phyloP scores from a whole-genome alignment of 2,113 vertebrate genomes.

The Thinocorus orbignyianus region DNA sequence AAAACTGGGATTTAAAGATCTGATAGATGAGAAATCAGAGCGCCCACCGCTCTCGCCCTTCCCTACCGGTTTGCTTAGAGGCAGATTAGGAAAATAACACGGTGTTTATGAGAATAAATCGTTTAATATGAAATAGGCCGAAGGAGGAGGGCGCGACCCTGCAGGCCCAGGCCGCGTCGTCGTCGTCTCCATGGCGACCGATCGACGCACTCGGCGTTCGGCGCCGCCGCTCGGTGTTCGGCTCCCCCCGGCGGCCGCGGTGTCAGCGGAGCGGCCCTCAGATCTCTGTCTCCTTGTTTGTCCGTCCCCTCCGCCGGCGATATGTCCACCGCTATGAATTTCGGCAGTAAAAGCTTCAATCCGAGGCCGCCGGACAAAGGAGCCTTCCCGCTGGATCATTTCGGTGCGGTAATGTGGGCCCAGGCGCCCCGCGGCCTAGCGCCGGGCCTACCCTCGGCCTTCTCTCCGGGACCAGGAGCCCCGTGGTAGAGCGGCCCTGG shows the following conservation, averaged over 20 bases:
- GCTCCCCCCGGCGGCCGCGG: neutral
- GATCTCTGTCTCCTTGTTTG: neutral
- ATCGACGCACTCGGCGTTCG: neutral
- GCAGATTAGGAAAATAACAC: rapidly evolving
- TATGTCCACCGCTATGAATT: constrained; percentile 96
- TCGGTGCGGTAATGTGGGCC: constrained; percentile 73
- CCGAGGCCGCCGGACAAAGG: constrained; percentile 92
- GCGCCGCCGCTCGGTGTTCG: neutral
- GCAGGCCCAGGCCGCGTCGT: neutral
- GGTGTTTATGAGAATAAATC: rapidly evolving
- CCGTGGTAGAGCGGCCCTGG: neutral
- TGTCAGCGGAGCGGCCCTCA: rapidly evolving
- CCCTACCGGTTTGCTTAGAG: rapidly evolving
- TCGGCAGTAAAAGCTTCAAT: constrained; percentile 86
- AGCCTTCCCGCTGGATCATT: constrained; percentile 92
- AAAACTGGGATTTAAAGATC: too few species aligned
- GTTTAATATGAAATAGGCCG: rapidly evolving
- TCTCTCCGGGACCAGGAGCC: neutral
- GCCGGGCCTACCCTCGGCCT: neutral
- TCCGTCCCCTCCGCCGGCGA: rapidly evolving
- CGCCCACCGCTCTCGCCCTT: neutral
- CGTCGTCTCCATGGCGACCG: neutral
- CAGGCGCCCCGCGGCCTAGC: neutral
- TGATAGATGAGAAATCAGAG: too few species aligned
- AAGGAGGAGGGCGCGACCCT: rapidly evolving